Conservation (phyloP, 2,113 vertebrate genomes). For the Triplophysa siluroides region DNA sequence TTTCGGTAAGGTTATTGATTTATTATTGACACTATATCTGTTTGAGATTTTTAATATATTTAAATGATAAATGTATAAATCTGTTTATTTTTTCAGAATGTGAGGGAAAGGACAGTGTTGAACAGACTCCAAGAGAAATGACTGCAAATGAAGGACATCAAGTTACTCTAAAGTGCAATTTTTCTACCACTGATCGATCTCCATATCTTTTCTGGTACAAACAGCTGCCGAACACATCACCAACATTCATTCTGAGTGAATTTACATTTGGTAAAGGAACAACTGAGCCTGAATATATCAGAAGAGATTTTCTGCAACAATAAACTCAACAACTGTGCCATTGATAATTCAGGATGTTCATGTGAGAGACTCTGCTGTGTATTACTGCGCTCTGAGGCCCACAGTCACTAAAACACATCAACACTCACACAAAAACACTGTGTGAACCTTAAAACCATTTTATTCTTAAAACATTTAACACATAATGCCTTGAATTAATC, state of each 20-base stretch:
- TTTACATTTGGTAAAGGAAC: too few species aligned
- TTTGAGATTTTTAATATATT: too few species aligned
- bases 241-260: background rate
- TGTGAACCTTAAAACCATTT: too few species aligned
- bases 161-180: too few species aligned
- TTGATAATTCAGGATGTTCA: background rate
- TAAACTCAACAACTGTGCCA: too few species aligned
- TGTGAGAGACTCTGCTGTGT: background rate
- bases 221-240: too few species aligned
- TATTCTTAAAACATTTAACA: too few species aligned
- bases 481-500: too few species aligned
- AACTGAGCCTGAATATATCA: too few species aligned
- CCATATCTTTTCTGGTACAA: too few species aligned
- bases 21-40: background rate
- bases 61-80: too few species aligned
- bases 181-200: background rate
- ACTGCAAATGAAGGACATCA: background rate
- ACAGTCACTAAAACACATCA: background rate
- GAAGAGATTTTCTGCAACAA: too few species aligned
- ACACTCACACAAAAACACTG: background rate
- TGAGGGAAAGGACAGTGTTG: background rate
- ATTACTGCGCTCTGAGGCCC: background rate
- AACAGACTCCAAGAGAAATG: background rate
- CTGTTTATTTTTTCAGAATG: background rate
- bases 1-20: background rate